Evolutionary conservation across 2,113 vertebrate genomes (phyloP).

Genomic region (Solea solea): DNA sequence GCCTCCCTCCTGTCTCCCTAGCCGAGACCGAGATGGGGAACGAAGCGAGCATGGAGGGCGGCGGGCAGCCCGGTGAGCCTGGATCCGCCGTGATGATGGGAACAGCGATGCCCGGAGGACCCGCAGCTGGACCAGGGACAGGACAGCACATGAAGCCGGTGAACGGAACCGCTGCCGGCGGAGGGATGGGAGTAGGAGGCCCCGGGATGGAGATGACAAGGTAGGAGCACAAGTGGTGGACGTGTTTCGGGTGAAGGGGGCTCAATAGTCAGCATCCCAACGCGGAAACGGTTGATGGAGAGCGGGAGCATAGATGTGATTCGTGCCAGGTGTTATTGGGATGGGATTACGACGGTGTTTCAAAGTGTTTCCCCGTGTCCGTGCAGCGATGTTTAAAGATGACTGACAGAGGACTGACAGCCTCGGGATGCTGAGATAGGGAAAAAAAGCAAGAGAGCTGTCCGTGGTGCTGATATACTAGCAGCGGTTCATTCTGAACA

Average conservation of each 20-base stretch:
- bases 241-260: conserved; percentile 10
- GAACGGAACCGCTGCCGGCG: conserved; percentile 82
- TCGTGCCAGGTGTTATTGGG: background rate
- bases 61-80: conserved; percentile 76
- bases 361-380: background rate
- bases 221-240: conserved; percentile 61
- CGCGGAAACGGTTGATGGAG: conserved; percentile 29
- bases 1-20: conserved; percentile 64
- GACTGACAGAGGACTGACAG: too few species aligned
- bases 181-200: conserved; percentile 76
- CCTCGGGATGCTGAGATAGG: background rate
- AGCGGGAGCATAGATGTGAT: background rate
- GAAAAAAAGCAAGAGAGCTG: conserved; percentile 21
- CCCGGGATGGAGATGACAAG: conserved; percentile 77
- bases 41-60: conserved; percentile 85
- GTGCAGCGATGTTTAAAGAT: background rate
- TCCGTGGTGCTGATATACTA: conserved; percentile 59
- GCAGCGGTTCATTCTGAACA: background rate
- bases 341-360: background rate
- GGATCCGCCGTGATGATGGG: conserved; percentile 74
- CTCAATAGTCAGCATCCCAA: conserved; percentile 21
- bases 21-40: conserved; percentile 82
- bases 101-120: conserved; percentile 69
- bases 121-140: conserved; percentile 65
- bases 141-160: conserved; percentile 81